A percentile compares a stretch with the other conserved stretches of the same genome.
phyloP scores from a whole-genome alignment of 2,113 vertebrate species.

The Callaeas wilsoni region DNA sequence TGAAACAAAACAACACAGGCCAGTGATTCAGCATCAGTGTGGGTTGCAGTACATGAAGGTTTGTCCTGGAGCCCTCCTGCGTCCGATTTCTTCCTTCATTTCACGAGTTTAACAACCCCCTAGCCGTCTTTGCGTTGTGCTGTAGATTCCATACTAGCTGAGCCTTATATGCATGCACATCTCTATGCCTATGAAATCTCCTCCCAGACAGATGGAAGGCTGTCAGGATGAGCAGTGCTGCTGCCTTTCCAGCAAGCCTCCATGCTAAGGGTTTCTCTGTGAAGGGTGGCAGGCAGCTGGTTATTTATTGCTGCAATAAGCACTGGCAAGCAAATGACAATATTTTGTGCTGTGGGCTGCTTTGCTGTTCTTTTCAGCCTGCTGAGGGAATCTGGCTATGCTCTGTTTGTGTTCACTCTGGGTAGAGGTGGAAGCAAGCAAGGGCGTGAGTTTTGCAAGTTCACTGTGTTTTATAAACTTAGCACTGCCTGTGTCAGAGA shows the following conservation, averaged over 20 bases:
- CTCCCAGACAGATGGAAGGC: not conserved
- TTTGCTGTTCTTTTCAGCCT: not conserved
- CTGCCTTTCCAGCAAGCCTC: not conserved
- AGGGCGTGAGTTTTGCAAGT: not conserved
- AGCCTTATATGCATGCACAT: not conserved
- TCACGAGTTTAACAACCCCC: not conserved
- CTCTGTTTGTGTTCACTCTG: not conserved
- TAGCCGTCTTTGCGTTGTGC: not conserved
- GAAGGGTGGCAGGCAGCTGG: not conserved
- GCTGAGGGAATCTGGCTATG: not conserved
- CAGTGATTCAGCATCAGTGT: slow-evolving; percentile 40
- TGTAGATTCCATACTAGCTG: not conserved
- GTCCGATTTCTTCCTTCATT: not conserved
- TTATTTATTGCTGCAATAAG: not conserved
- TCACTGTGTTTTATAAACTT: not conserved
- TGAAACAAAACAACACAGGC: not conserved
- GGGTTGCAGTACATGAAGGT: not conserved
- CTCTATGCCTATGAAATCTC: not conserved
- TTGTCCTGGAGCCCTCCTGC: not conserved
- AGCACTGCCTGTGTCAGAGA: not conserved
- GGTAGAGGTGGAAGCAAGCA: not conserved
- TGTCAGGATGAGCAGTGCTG: not conserved
- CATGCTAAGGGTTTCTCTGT: not conserved
- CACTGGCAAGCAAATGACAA: not conserved
- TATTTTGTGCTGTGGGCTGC: not conserved